Conservation (phyloP, 2,797 vertebrate species). For the Cichlasoma orientale region DNA sequence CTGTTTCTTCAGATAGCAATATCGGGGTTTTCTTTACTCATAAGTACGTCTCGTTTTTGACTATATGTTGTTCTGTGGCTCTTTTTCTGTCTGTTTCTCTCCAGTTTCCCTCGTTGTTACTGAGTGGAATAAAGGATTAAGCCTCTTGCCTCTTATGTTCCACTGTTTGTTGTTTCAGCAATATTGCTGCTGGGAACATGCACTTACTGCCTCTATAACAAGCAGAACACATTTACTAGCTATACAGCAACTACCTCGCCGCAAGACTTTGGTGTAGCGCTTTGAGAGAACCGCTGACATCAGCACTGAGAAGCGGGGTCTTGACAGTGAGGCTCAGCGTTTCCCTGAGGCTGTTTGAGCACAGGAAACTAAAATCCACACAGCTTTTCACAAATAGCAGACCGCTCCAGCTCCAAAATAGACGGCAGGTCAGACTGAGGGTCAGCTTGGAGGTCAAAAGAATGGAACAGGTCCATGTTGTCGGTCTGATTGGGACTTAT, state of each 20-base stretch:
- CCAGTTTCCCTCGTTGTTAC: background rate
- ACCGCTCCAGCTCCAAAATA: conserved; percentile 20
- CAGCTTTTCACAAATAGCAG: conserved; percentile 19
- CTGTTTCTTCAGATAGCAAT: conserved; percentile 71
- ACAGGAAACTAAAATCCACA: conserved; percentile 32
- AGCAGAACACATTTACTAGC: background rate
- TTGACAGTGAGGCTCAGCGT: conserved; percentile 32
- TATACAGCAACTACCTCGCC: background rate
- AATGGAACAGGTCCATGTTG: conserved; percentile 41
- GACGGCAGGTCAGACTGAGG: conserved; percentile 15
- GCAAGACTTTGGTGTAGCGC: background rate
- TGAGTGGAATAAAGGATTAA: conserved; percentile 43
- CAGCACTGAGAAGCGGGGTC: conserved; percentile 29
- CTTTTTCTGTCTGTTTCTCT: background rate
- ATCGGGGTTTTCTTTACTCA: conserved; percentile 39
- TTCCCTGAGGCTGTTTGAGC: conserved; percentile 36
- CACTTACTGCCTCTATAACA: background rate
- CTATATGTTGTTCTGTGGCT: background rate
- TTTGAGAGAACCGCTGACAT: conserved; percentile 20
- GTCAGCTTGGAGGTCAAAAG: conserved; percentile 32
- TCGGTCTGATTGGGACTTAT: conserved; percentile 59
- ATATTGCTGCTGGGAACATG: conserved; percentile 9
- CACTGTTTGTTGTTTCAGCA: conserved; percentile 54
- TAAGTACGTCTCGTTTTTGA: background rate
- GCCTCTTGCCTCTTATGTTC: conserved; percentile 32